Evolutionary conservation across 2,888 invertebrate species (phyloP).

Genomic region (Heliconius hortense): DNA sequence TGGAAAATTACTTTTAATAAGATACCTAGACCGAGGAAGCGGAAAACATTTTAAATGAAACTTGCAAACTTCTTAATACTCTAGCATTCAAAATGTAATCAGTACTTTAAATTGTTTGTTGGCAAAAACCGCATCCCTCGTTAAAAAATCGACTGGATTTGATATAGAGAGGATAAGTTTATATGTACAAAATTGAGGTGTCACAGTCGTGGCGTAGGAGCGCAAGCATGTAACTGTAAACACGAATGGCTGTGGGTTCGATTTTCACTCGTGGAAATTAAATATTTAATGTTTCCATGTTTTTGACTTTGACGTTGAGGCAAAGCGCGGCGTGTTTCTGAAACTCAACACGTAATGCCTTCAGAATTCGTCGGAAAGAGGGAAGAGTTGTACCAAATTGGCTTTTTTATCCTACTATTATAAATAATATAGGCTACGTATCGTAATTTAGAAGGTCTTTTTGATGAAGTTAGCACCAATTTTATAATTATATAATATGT

Average conservation of each 20-base stretch:
- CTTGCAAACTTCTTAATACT: neutral
- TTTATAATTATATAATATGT: conserved; percentile 16
- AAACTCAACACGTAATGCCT: too few species aligned
- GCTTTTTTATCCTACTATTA: too few species aligned
- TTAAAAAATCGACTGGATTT: conserved; percentile 30
- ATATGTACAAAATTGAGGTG: neutral
- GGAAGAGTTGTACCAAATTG: too few species aligned
- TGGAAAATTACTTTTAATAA: conserved; percentile 7
- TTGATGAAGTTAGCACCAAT: conserved; percentile 22
- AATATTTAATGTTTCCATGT: too few species aligned
- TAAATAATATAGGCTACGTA: neutral
- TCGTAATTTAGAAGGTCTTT: neutral
- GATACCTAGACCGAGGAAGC: neutral
- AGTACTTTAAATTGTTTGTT: conserved; percentile 7
- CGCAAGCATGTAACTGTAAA: too few species aligned
- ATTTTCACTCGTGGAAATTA: too few species aligned
- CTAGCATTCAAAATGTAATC: neutral
- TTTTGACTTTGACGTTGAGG: too few species aligned
- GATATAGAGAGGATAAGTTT: conserved; percentile 13
- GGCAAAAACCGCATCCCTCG: conserved; percentile 13
- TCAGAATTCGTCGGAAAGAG: too few species aligned
- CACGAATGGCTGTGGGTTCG: too few species aligned
- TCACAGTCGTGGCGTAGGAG: too few species aligned
- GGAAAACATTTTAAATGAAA: neutral
- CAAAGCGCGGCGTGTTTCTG: too few species aligned